Base-by-base conservation (phyloP, 2,113 vertebrate species). In the Oenanthe oenanthe region DNA sequence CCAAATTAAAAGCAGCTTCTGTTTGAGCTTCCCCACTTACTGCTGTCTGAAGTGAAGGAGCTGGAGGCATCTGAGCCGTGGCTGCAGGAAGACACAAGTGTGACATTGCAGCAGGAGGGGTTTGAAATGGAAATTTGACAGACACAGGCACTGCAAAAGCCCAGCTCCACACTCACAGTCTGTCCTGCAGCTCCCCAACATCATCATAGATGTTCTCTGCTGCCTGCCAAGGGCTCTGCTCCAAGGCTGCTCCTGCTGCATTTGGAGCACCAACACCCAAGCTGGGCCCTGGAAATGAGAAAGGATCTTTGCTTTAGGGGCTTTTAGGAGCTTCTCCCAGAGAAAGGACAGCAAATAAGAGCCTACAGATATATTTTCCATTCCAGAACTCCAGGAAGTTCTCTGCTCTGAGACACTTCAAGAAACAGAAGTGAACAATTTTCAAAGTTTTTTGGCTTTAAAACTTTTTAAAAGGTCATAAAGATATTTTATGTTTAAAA, bases 201-300 rank as follows among this genome's bases (percentile, higher is more conserved):
- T 98, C 97, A 1, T 98, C 97, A 6, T 98, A 98, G 2, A 95
- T 61, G 40, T 97, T 93, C 19, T 97, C 94, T 24, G 70, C 20
- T 88, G 20, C 24, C 95, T 40, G 57, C 9, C 73, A 60, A 4
- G 91, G 67, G 43, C 43, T 97, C 88, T 92, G 98, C 9, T 93
- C 97, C 60, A 96, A 71, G 48, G 91, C 74, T 95, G 97, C 3
- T 95, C 98, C 98, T 93, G 98, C 96, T 87, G 97, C 60, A 47
- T 98, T 96, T 78, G 98, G 82, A 22, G 95, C 93, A 36, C 97
- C 93, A 92, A 96, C 91, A 3, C 88, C 92, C 19, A 98, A 19
- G 3, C 98, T 98, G 1, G 83, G 97, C 70, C 96, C 99, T 99
- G 96, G 42, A 92, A 95, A 94, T 17, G 4, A 92, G 66, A 58